Conservation (phyloP, 2,113 vertebrate genomes). For the Corvus cornix region DNA sequence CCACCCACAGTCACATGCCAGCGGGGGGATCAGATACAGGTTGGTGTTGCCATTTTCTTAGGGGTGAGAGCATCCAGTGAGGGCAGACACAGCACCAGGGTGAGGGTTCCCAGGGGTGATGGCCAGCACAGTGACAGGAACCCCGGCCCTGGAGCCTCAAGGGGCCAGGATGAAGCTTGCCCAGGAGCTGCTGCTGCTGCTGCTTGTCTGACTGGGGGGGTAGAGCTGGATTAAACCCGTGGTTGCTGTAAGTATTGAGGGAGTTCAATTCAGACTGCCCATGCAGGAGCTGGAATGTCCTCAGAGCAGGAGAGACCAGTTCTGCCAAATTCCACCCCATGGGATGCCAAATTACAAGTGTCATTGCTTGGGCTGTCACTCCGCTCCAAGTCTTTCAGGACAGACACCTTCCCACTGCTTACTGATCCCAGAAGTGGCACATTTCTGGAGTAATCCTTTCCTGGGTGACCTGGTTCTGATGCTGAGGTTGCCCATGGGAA, state of each 20-base stretch:
- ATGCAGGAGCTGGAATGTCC: neutral
- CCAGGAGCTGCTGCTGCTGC: neutral
- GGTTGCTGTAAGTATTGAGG: neutral
- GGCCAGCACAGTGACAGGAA: neutral
- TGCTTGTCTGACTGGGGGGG: neutral
- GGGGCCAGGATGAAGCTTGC: accelerated
- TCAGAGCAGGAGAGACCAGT: slow-evolving; percentile 50
- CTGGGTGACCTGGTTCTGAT: neutral
- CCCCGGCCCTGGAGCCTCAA: neutral
- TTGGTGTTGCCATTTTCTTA: accelerated
- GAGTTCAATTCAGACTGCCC: neutral
- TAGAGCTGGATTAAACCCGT: neutral
- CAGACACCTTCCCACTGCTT: neutral
- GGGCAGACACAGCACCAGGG: neutral
- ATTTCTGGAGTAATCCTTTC: neutral
- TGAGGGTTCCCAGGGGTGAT: neutral
- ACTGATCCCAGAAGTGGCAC: neutral
- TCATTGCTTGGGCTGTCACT: neutral
- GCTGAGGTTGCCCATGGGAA: neutral
- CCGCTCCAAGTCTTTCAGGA: accelerated
- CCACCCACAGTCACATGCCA: neutral
- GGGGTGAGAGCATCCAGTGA: neutral
- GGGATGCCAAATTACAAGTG: neutral
- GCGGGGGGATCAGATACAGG: accelerated
- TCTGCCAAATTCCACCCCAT: slow-evolving; percentile 32